Conservation (phyloP, 2,797 vertebrate species). For the Champsocephalus esox region DNA sequence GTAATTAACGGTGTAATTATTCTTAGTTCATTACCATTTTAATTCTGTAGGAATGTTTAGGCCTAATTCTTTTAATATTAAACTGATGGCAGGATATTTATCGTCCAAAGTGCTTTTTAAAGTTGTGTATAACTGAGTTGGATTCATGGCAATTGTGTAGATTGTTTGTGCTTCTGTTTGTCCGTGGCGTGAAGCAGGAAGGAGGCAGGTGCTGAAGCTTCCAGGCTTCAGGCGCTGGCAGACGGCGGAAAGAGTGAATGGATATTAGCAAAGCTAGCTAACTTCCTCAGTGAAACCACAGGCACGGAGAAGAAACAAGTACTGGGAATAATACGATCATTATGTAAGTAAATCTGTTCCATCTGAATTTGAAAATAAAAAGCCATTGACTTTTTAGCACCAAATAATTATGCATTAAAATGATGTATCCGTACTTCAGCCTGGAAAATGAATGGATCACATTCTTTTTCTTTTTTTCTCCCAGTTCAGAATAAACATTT, state of each 20-base stretch:
- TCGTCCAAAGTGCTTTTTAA: not conserved
- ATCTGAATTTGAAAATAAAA: no score
- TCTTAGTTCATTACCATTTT: not conserved
- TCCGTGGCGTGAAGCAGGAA: not conserved
- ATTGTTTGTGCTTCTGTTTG: no score
- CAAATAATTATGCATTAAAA: no score
- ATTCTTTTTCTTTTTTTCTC: no score
- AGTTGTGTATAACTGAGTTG: not conserved
- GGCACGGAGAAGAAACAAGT: not conserved
- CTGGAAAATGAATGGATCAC: no score
- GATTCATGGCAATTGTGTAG: not conserved
- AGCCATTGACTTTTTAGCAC: no score
- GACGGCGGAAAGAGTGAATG: not conserved
- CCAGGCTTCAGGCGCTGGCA: not conserved
- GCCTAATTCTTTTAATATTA: not conserved
- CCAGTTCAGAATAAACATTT: no score
- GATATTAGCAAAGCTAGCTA: no score
- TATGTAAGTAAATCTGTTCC: no score
- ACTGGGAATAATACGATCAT: not conserved
- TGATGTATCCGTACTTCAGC: no score
- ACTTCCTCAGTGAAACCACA: not conserved
- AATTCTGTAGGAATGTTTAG: not conserved
- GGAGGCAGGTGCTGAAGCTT: not conserved
- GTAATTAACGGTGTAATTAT: slow-evolving; percentile 28
- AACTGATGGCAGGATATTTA: not conserved